These are phyloP conservation scores for Eidolon dupreanum DNA, from an alignment of 2,797 vertebrate genomes.

Conservation along the genomic window DNA sequence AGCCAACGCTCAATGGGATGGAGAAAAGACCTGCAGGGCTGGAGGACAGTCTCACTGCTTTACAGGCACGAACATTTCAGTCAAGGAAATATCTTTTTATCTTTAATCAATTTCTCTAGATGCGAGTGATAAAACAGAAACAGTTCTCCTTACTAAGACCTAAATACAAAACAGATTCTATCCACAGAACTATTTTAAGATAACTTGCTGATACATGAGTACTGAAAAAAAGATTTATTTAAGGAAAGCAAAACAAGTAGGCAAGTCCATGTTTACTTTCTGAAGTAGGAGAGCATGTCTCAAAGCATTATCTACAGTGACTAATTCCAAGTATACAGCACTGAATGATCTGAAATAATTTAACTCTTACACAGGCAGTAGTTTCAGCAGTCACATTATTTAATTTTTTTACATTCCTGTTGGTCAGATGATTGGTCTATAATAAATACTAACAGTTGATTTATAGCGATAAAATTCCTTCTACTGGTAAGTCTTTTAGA, in stretches of 20 bases:
- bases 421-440: neutral
- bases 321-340: neutral
- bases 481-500: neutral
- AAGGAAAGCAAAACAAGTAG: constrained; percentile 55
- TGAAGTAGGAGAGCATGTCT: neutral
- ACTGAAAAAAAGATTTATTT: constrained; percentile 35
- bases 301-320: neutral
- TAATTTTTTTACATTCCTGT: neutral
- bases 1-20: neutral
- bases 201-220: constrained; percentile 46
- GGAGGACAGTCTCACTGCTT: neutral
- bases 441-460: neutral
- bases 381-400: neutral
- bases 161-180: constrained; percentile 22
- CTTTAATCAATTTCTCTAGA: constrained; percentile 5
- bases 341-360: neutral
- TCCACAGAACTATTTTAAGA: constrained; percentile 56
- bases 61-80: neutral
- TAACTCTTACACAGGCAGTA: neutral
- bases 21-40: neutral
- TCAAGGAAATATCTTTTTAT: neutral
- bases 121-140: constrained; percentile 10
- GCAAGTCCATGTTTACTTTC: constrained; percentile 42
- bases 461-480: neutral
- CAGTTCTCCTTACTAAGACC: neutral